phyloP scores from a whole-genome alignment of 2,113 vertebrate genomes.

The Microtus richardsoni region DNA sequence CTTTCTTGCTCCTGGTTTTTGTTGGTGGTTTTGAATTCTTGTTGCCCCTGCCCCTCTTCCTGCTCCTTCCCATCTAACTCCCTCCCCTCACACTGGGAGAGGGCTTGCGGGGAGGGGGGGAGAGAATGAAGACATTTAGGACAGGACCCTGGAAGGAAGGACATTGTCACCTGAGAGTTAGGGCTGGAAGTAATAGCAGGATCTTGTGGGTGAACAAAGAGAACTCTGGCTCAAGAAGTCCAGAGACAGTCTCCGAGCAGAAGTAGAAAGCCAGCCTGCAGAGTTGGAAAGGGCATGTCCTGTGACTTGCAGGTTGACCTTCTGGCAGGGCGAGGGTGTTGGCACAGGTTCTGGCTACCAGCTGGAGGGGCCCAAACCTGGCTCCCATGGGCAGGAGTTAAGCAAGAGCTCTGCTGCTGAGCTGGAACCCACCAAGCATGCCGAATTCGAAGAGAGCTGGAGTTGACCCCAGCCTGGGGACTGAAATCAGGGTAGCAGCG shows the following conservation, averaged over 20 bases:
- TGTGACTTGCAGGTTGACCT: constrained; percentile 8
- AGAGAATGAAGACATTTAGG: constrained; percentile 33
- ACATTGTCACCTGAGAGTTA: neutral
- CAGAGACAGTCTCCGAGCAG: neutral
- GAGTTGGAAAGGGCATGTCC: neutral
- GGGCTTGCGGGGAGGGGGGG: constrained; percentile 42
- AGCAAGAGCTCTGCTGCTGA: neutral
- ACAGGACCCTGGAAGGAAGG: constrained; percentile 42
- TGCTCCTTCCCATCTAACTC: constrained; percentile 75
- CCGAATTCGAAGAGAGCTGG: neutral
- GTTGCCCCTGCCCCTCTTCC: constrained; percentile 72
- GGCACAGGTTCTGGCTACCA: neutral
- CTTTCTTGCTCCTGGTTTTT: constrained; percentile 80
- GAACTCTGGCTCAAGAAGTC: neutral
- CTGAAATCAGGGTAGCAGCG: neutral
- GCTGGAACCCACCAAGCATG: neutral
- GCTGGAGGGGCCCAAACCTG: neutral
- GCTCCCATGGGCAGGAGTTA: neutral
- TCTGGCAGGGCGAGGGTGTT: neutral
- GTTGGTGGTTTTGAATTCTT: constrained; percentile 80
- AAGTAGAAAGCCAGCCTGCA: neutral
- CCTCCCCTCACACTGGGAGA: constrained; percentile 66
- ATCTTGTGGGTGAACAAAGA: neutral
- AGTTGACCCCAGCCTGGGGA: neutral
- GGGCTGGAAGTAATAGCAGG: neutral